These are phyloP conservation scores for Turnix velox DNA, from an alignment of 2,113 vertebrate species.

Conservation along the genomic window DNA sequence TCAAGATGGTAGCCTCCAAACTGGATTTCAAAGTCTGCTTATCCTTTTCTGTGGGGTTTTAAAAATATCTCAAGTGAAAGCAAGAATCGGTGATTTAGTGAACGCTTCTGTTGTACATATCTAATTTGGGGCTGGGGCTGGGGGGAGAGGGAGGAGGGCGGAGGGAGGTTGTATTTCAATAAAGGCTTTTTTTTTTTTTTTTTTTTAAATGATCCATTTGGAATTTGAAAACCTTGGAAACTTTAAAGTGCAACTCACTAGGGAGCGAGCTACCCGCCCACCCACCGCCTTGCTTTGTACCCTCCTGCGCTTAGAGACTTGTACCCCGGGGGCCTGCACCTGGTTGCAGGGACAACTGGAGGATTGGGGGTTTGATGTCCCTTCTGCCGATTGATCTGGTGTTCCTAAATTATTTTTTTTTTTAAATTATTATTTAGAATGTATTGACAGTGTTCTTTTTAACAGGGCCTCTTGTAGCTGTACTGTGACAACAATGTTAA, in stretches of 20 bases:
- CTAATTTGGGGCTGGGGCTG: slow-evolving; percentile 17
- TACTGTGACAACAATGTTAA: slow-evolving; percentile 72
- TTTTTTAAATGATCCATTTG: slow-evolving; percentile 50
- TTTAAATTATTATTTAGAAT: no score
- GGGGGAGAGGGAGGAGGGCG: no score
- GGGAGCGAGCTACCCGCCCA: slow-evolving; percentile 41
- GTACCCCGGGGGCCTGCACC: slow-evolving; percentile 29
- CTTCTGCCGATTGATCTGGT: slow-evolving; percentile 49
- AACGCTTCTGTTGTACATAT: slow-evolving; percentile 47
- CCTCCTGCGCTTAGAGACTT: neutral
- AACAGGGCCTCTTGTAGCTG: slow-evolving; percentile 70
- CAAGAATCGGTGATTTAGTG: slow-evolving; percentile 53
- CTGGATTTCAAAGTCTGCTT: slow-evolving; percentile 39
- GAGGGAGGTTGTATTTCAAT: slow-evolving; percentile 41
- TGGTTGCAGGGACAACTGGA: slow-evolving; percentile 50
- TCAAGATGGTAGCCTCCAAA: slow-evolving; percentile 52
- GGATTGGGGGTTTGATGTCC: slow-evolving; percentile 50
- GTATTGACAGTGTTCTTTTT: slow-evolving; percentile 78
- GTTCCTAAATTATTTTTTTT: slow-evolving; percentile 58
- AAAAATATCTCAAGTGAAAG: slow-evolving; percentile 39
- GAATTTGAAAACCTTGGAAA: slow-evolving; percentile 41
- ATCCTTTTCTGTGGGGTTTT: slow-evolving; percentile 25
- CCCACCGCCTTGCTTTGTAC: neutral
- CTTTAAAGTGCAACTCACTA: slow-evolving; percentile 36
- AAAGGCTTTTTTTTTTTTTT: slow-evolving; percentile 51